Conservation (phyloP, 2,888 invertebrate species). For the Dryobotodes eremita region DNA sequence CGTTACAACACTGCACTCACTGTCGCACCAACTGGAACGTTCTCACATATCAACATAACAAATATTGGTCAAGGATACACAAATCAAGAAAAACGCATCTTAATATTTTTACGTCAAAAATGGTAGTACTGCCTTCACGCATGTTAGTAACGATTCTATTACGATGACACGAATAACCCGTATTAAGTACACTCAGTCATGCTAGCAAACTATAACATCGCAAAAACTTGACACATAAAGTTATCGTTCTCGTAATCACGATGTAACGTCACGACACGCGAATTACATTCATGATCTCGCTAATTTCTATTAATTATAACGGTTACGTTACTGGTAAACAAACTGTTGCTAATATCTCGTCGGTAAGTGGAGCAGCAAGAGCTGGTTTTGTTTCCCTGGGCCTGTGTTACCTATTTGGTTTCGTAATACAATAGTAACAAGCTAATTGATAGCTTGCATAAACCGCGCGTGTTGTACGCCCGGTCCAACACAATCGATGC, state of each 20-base stretch:
- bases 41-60: conserved; percentile 71
- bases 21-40: conserved; percentile 70
- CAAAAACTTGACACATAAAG: conserved; percentile 55
- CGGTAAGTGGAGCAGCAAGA: conserved; percentile 77
- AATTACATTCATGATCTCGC: conserved; percentile 63
- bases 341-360: conserved; percentile 74
- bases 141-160: conserved; percentile 31
- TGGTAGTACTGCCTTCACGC: conserved; percentile 36
- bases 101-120: conserved; percentile 51
- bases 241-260: conserved; percentile 47
- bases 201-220: conserved; percentile 38
- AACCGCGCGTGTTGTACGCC: conserved; percentile 77
- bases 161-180: conserved; percentile 28
- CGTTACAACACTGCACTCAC: conserved; percentile 70
- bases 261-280: conserved; percentile 42
- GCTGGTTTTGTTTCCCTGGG: conserved; percentile 79
- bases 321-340: conserved; percentile 70
- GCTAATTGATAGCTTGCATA: conserved; percentile 89
- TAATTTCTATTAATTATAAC: conserved; percentile 73
- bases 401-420: conserved; percentile 74
- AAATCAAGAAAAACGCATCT: conserved; percentile 65
- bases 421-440: conserved; percentile 85
- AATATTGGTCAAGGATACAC: conserved; percentile 79
- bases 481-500: conserved; percentile 78
- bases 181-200: conserved; percentile 12